These are phyloP conservation scores for Cryptotis parvus DNA, from an alignment of 2,113 vertebrate species.

Conservation along the genomic window DNA sequence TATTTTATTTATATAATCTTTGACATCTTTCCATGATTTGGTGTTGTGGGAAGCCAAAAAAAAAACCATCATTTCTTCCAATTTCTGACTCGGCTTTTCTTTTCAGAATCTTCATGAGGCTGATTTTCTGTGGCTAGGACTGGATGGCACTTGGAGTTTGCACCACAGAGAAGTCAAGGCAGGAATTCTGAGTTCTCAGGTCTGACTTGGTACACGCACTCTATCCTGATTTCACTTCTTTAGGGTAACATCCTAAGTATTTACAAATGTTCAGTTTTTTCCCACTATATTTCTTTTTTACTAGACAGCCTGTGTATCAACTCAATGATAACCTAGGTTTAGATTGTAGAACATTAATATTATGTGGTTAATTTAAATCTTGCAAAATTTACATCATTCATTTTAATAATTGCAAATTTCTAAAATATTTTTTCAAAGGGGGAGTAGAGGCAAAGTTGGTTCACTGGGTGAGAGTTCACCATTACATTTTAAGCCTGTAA, in stretches of 20 bases:
- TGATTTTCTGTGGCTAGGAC: neutral
- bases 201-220: slow-evolving; percentile 5
- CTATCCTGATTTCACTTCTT: slow-evolving; percentile 8
- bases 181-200: neutral
- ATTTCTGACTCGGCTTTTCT: slow-evolving; percentile 27
- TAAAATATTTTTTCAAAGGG: too few relatives aligned
- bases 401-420: too few relatives aligned
- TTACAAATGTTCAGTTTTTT: neutral
- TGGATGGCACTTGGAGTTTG: slow-evolving; percentile 46
- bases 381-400: neutral
- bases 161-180: slow-evolving; percentile 44
- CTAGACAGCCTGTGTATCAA: neutral
- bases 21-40: slow-evolving; percentile 53
- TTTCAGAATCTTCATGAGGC: neutral
- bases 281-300: neutral
- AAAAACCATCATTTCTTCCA: slow-evolving; percentile 45
- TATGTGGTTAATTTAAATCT: neutral
- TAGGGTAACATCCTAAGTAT: neutral
- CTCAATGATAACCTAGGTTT: neutral
- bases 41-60: slow-evolving; percentile 55
- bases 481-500: neutral
- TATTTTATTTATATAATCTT: slow-evolving; percentile 54
- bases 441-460: neutral
- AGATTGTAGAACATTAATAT: neutral
- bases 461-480: neutral